These are phyloP conservation scores for Phymorhynchus buccinoides DNA, from an alignment of 1,140 invertebrate species.

Conservation along the genomic window DNA sequence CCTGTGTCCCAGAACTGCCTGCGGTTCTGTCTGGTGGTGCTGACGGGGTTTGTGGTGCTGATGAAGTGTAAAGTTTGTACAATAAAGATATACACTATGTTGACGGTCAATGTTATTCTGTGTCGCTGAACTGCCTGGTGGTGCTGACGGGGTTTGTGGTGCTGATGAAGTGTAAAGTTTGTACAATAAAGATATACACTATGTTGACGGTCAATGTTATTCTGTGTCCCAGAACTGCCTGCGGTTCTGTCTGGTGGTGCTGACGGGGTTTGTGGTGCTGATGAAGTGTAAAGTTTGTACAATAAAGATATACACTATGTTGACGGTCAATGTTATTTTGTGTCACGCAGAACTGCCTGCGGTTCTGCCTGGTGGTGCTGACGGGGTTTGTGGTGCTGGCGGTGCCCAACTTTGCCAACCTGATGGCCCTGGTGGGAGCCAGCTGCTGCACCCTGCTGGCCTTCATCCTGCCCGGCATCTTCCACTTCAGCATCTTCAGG, in stretches of 20 bases:
- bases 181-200: neutral
- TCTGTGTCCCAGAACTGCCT: slow-evolving; percentile 74
- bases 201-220: no score
- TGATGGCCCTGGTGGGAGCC: slow-evolving; percentile 76
- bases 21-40: slow-evolving; percentile 67
- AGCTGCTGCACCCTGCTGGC: slow-evolving; percentile 75
- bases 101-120: no score
- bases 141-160: slow-evolving; percentile 73
- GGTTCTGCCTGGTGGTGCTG: slow-evolving; percentile 68
- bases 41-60: slow-evolving; percentile 73
- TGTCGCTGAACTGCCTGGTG: slow-evolving; percentile 67
- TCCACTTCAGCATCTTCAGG: slow-evolving; percentile 73
- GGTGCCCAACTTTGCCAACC: slow-evolving; percentile 75
- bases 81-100: neutral
- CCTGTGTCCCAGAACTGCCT: slow-evolving; percentile 74
- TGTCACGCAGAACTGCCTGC: slow-evolving; percentile 70
- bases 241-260: slow-evolving; percentile 67
- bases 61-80: neutral
- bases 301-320: neutral
- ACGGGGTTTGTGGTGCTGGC: slow-evolving; percentile 73
- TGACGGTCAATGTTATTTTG: no score
- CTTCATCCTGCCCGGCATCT: slow-evolving; percentile 74
- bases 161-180: slow-evolving; percentile 45
- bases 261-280: slow-evolving; percentile 73
- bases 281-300: neutral